These are phyloP conservation scores for Aplochiton taeniatus DNA, from an alignment of 2,797 vertebrate species.

Conservation along the genomic window DNA sequence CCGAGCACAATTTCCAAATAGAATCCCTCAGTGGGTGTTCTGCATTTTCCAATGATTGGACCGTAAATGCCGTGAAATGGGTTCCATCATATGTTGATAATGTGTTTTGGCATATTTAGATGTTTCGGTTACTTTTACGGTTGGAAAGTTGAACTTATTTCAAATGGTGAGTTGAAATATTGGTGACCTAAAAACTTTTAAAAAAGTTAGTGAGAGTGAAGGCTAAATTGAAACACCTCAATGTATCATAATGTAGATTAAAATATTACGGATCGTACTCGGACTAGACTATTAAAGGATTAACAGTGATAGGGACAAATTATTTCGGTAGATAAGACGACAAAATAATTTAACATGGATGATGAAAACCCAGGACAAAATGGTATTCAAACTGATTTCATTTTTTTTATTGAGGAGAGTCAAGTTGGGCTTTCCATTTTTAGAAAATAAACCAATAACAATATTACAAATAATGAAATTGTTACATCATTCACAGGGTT, in stretches of 20 bases:
- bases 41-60: conserved; percentile 1
- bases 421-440: conserved; percentile 83
- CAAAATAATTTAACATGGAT: not conserved
- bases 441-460: conserved; percentile 88
- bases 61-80: not conserved
- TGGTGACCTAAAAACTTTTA: too few species aligned
- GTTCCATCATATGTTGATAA: not conserved
- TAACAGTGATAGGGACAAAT: too few species aligned
- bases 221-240: too few species aligned
- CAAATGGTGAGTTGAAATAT: too few species aligned
- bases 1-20: not conserved
- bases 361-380: not conserved
- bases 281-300: too few species aligned
- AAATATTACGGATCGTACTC: too few species aligned
- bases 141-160: not conserved
- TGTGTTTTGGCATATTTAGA: not conserved
- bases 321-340: not conserved
- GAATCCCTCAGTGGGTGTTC: not conserved
- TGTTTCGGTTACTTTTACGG: not conserved
- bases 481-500: conserved; percentile 89
- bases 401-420: conserved; percentile 83
- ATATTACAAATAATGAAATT: conserved; percentile 89
- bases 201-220: too few species aligned
- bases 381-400: conserved; percentile 75
- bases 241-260: too few species aligned